These are phyloP conservation scores for Synodontis membranacea DNA, from an alignment of 2,113 vertebrate species.

Conservation along the genomic window DNA sequence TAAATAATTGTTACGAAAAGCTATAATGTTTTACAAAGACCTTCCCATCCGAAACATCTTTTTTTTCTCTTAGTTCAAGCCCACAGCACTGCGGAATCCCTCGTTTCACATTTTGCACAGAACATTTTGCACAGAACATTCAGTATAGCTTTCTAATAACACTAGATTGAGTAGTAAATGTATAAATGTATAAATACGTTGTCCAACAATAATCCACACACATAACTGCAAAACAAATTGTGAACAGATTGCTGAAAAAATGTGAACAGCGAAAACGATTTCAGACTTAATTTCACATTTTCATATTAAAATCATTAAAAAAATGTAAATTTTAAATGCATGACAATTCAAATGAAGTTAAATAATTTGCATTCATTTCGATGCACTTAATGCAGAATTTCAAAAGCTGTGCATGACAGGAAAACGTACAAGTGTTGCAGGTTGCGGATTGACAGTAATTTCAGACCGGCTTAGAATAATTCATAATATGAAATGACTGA, in stretches of 20 bases:
- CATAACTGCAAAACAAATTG: not conserved
- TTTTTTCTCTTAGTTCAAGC: not conserved
- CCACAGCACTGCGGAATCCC: not conserved
- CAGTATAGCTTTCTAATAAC: not conserved
- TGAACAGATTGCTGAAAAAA: not conserved
- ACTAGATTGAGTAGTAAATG: not conserved
- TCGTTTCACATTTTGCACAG: not conserved
- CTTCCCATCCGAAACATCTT: not conserved
- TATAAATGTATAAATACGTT: too few species aligned
- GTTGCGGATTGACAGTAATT: not conserved
- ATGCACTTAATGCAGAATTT: not conserved
- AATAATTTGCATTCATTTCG: too few species aligned
- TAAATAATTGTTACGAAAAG: not conserved
- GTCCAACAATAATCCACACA: not conserved
- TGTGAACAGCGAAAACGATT: not conserved
- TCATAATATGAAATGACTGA: not conserved
- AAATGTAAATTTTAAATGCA: not conserved
- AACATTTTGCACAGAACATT: not conserved
- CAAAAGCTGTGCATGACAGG: not conserved
- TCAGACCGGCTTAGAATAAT: not conserved
- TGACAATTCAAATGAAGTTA: not conserved
- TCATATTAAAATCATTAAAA: not conserved
- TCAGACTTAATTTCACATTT: not conserved
- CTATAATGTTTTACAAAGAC: not conserved
- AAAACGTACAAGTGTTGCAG: not conserved